A percentile compares a stretch with the other conserved stretches of the same genome.
These are phyloP conservation scores for Paragorgia papillata DNA, from an alignment of 92 coral and sea anemone species.

Conservation along the genomic window DNA sequence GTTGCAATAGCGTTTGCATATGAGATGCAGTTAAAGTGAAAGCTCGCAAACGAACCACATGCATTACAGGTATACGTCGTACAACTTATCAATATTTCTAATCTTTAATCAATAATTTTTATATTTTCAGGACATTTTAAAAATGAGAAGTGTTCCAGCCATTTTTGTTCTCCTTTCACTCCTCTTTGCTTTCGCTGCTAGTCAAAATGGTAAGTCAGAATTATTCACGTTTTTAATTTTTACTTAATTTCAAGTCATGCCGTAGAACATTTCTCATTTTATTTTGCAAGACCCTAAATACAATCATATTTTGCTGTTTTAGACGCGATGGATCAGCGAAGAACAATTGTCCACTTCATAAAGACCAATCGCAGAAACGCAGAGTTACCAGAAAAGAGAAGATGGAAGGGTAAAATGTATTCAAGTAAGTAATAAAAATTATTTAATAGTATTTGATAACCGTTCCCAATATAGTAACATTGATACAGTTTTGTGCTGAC, in stretches of 20 bases:
- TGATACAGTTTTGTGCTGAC: too few relatives aligned
- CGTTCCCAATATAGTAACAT: too few relatives aligned
- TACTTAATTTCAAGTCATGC: neutral
- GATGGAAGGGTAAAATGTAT: slow-evolving; percentile 41
- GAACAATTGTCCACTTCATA: slow-evolving; percentile 12
- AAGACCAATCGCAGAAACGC: neutral
- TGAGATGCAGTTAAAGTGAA: too few relatives aligned
- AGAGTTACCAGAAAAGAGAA: neutral
- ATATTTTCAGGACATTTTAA: neutral
- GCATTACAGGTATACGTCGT: too few relatives aligned
- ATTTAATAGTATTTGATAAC: neutral
- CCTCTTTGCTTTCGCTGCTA: slow-evolving; percentile 18
- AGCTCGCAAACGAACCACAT: too few relatives aligned
- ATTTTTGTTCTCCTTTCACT: slow-evolving; percentile 6
- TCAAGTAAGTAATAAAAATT: slow-evolving; percentile 11
- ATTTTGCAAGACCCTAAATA: too few relatives aligned
- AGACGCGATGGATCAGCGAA: neutral
- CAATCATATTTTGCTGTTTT: neutral
- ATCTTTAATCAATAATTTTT: neutral
- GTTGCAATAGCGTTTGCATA: too few relatives aligned
- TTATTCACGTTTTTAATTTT: neutral
- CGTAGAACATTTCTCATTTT: too few relatives aligned
- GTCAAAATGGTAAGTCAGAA: slow-evolving; percentile 11
- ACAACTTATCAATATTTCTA: too few relatives aligned
- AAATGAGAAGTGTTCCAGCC: slow-evolving; percentile 22